Base-by-base conservation (phyloP, 2,113 vertebrate genomes). In the Melanerpes aurifrons region DNA sequence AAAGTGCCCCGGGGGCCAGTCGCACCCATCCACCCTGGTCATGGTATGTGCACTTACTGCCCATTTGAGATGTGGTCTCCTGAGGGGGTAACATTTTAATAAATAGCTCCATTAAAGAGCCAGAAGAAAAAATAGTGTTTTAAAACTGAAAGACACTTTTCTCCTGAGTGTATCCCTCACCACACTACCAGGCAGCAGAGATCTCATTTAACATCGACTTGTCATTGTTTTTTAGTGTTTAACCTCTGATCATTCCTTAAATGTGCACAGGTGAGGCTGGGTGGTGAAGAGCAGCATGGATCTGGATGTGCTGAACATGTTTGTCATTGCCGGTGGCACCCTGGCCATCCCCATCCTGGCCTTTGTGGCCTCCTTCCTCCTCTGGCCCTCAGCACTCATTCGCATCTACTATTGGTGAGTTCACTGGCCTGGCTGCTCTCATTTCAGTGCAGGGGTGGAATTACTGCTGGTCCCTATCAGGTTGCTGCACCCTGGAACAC, bases 371-470 rank as follows among this genome's bases (percentile, higher is more conserved):
- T 98, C 98, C 1, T 98, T 98, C 83, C 94, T 98, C 22, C 96
- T 99, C 63, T 99, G 98, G 98, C 99, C 99, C 40, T 98, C 98
- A 2, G 97, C 95, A 0, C 96, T 99, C 31, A 98, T 99, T 54
- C 98, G 90, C 83, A 98, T 98, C 82, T 99, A 99, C 89, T 98
- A 99, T 95, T 99, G 99, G 99, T 99, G 97, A 98, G 97, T 94
- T 61, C 32, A 2, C 6, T 13, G 73, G 28, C 54, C 25, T 0
- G 0, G 15, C 75, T 69, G 19, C 80, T 37, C 37, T 35, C 19
- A 0, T 54, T 4, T 45, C 21, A 37, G 12, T 1, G 2, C 4
- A 1, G 66, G 83, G 75, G 12, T n/a, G 71, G 48, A 12, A 26
- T 16, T 48, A 18, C 32, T 59, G 59, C 58, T 29, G 35, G 7